Base-by-base conservation (phyloP, 1,140 invertebrate species). In the Geopemphigus sp. region DNA sequence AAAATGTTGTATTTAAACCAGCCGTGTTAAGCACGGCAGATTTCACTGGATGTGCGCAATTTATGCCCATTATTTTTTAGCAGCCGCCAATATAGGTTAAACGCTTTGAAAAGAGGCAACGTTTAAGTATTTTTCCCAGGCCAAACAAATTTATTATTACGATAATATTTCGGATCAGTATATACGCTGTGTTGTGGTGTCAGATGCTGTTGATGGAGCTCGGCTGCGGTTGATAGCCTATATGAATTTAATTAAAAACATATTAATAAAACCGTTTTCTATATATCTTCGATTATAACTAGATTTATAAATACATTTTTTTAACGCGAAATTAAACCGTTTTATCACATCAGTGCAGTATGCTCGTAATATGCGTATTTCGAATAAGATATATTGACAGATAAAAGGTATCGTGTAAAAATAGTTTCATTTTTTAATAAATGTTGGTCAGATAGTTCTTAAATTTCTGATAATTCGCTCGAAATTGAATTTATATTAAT, bases 181-280 rank as follows among this genome's bases (percentile, higher is more conserved):
- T 26, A 32, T 19, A 19, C 50, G 11, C 29, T 72, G 29, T 54
- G 26, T 29, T 22, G 24, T 54, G 50, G 68, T 54, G 24, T 72
- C 68, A 29, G 68, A 72, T 72, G 68, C 68, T 72, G 68, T 72
- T 72, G 68, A 72, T 72, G 50, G 68, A 54, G 68, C 68, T 54
- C 50, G 50, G 68, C 53, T 72, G 68, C 19, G 24, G 68, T 54
- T 72, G 68, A 72, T 72, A 54, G 68, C 68, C 68, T 29, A 54
- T 72, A 72, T 72, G 50, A 54, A 72, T 72, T 72, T 72, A 72
- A 72, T 72, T 72, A 72, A 54, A 72, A 72, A 54, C 24, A 29
- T 54, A 54, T 72, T 72, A 72, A 72, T 72, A 29, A 72, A 54
- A 72, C 15, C 68, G 0, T 8, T 8, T 19, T 53, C 47, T 63